Evolutionary conservation across 2,797 vertebrate species (phyloP).

Genomic region (Tokudaia muenninki): DNA sequence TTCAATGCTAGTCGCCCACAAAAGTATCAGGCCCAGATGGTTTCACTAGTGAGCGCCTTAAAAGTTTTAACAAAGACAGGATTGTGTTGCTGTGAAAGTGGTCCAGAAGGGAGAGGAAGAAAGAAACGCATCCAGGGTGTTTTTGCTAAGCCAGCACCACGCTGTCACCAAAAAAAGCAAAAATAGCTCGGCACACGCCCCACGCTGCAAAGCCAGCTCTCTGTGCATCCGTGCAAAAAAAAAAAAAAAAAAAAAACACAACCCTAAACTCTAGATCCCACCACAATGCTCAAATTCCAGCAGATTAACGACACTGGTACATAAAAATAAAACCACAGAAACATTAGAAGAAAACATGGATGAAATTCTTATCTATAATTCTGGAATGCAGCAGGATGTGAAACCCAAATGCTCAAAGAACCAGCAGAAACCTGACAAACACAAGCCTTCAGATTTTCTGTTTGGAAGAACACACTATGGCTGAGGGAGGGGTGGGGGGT

Average conservation of each 20-base stretch:
- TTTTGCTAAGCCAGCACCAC: constrained; percentile 38
- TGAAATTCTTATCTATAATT: neutral
- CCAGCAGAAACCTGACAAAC: neutral
- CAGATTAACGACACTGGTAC: neutral
- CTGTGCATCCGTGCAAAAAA: fast-evolving
- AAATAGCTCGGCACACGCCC: neutral
- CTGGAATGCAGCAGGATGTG: neutral
- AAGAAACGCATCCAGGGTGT: neutral
- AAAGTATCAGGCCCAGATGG: constrained; percentile 22
- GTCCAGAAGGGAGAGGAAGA: constrained; percentile 10
- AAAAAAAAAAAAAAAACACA: neutral
- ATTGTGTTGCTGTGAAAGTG: neutral
- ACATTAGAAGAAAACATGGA: constrained; percentile 37
- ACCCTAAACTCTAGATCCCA: fast-evolving
- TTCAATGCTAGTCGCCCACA: neutral
- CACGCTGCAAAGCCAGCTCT: neutral
- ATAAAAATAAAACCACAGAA: constrained; percentile 45
- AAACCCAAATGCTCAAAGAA: neutral
- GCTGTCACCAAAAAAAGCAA: neutral
- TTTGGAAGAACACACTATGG: neutral
- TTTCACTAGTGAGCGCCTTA: neutral
- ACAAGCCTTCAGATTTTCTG: neutral
- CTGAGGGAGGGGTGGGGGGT: neutral
- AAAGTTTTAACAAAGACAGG: constrained; percentile 7
- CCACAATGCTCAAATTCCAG: neutral